Percentiles rank a stretch among this genome's conserved stretches.
phyloP scores from a whole-genome alignment of 2,797 vertebrate species.

The Denticeps clupeoides region DNA sequence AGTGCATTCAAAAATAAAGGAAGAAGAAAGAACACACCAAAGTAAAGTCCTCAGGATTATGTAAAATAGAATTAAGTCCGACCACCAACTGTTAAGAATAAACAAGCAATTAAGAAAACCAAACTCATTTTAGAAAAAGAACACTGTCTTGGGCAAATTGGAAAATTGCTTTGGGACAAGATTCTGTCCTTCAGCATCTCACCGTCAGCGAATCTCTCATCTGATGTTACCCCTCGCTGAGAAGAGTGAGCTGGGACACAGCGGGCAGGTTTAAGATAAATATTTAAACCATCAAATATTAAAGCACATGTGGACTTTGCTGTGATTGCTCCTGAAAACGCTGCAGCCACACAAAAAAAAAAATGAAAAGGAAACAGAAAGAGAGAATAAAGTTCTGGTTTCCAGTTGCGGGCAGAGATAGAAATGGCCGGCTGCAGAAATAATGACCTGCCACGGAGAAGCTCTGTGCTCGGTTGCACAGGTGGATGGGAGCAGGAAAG shows the following conservation, averaged over 20 bases:
- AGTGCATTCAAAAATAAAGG: not conserved
- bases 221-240: constrained; percentile 18
- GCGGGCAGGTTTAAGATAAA: not conserved
- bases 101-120: constrained; percentile 21
- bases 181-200: not conserved
- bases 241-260: not conserved
- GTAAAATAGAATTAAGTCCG: not conserved
- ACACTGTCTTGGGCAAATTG: constrained; percentile 20
- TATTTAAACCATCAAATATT: constrained; percentile 1
- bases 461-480: constrained; percentile 31
- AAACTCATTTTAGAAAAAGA: constrained; percentile 13
- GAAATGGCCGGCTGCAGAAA: constrained; percentile 21
- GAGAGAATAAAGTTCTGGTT: not conserved
- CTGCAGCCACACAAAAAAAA: not conserved
- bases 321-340: not conserved
- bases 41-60: constrained; percentile 3
- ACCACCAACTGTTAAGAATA: constrained; percentile 17
- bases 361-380: not conserved
- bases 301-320: not conserved
- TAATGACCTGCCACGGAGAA: constrained; percentile 26
- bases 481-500: constrained; percentile 20
- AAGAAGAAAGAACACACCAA: not conserved
- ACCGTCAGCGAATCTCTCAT: constrained; percentile 9
- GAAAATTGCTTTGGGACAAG: constrained; percentile 22
- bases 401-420: constrained; percentile 18